A percentile compares a stretch with the other conserved stretches of the same genome.
phyloP scores from a whole-genome alignment of 2,797 vertebrate species.

The Parauchenoglanis punctatus region DNA sequence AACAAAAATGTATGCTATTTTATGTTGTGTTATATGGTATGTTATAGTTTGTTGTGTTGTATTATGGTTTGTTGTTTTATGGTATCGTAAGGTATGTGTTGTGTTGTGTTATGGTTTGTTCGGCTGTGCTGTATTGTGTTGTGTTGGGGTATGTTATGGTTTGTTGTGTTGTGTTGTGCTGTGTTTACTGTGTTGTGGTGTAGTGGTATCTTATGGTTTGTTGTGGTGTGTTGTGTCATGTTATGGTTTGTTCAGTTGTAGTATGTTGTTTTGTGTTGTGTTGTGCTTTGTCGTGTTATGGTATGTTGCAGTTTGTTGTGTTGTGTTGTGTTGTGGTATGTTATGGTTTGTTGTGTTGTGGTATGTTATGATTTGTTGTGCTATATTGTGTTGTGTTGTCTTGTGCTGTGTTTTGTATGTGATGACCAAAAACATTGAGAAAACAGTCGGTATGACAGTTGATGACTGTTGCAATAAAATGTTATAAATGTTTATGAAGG shows the following conservation, averaged over 20 bases:
- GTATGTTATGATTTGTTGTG: neutral
- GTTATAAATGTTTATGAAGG: neutral
- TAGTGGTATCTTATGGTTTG: neutral
- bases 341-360: neutral
- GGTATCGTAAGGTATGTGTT: no score
- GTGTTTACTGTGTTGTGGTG: neutral
- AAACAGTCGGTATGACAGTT: neutral
- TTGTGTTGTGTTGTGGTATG: neutral
- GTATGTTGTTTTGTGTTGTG: neutral
- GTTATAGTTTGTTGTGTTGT: neutral
- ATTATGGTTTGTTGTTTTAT: no score
- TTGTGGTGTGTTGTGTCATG: neutral
- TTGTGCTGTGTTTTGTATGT: neutral
- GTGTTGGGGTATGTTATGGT: neutral
- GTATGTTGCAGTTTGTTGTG: neutral
- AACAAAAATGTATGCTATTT: no score
- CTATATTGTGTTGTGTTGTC: neutral
- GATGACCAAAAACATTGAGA: neutral
- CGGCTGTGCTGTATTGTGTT: no score
- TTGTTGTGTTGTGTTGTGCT: neutral
- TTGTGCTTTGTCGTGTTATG: neutral
- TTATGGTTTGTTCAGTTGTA: neutral
- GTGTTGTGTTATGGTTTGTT: no score
- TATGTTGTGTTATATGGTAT: no score
- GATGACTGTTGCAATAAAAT: neutral